Evolutionary conservation across 2,113 vertebrate species (phyloP).

Genomic region (Podiceps cristatus): DNA sequence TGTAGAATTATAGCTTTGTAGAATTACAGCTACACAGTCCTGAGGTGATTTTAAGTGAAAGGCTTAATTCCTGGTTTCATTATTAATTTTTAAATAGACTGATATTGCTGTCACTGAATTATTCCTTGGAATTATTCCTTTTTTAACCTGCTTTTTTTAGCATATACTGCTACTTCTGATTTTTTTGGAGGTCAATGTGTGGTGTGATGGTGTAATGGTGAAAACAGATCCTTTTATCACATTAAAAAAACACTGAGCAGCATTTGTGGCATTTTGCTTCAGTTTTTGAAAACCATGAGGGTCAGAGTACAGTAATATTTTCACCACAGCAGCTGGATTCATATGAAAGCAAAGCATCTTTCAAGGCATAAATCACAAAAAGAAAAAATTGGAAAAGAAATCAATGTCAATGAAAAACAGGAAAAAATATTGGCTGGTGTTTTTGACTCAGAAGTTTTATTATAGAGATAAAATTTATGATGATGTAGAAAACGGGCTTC

Average conservation of each 20-base stretch:
- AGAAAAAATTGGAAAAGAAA: background rate
- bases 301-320: background rate
- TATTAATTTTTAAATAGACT: background rate
- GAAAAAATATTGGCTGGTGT: background rate
- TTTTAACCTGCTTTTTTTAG: background rate
- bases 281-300: background rate
- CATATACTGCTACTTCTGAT: background rate
- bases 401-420: background rate
- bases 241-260: background rate
- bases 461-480: background rate
- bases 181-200: background rate
- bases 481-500: background rate
- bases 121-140: background rate
- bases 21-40: background rate
- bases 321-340: background rate
- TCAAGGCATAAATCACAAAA: background rate
- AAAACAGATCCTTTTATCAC: background rate
- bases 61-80: background rate
- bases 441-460: slow-evolving; percentile 6
- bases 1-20: background rate
- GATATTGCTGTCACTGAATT: background rate
- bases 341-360: background rate
- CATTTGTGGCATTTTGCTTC: background rate
- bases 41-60: background rate
- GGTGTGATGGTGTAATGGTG: background rate